Evolutionary conservation across 1,140 invertebrate genomes (phyloP).

Genomic region (Tetragonula clypearis): DNA sequence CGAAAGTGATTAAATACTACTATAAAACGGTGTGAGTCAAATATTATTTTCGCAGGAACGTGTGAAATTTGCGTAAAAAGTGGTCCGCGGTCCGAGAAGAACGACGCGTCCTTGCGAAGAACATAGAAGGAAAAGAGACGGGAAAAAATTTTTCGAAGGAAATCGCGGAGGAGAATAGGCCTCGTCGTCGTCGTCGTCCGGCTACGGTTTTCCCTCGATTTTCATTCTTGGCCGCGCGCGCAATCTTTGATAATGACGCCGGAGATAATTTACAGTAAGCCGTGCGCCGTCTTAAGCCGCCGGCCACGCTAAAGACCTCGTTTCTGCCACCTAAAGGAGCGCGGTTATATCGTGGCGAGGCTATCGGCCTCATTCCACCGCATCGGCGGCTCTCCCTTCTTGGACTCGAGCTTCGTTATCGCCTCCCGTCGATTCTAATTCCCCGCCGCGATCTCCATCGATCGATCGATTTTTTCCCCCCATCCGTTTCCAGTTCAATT

Average conservation of each 20-base stretch:
- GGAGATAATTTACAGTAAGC: conserved; percentile 57
- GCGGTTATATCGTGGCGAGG: conserved; percentile 61
- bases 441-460: not conserved
- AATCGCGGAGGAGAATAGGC: not conserved
- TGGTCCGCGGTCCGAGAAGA: not conserved
- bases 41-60: too few species aligned
- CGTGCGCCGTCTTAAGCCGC: conserved; percentile 56
- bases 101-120: not conserved
- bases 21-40: too few species aligned
- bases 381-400: conserved; percentile 24
- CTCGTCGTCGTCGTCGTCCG: not conserved
- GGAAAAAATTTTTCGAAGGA: not conserved
- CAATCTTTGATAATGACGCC: conserved; percentile 49
- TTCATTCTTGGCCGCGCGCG: conserved; percentile 34
- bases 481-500: not conserved
- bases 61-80: too few species aligned
- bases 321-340: conserved; percentile 69
- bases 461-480: not conserved
- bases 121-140: too few species aligned
- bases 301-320: conserved; percentile 60
- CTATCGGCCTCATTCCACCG: conserved; percentile 66
- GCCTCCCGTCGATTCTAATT: conserved; percentile 14
- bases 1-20: too few species aligned
- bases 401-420: conserved; percentile 38
- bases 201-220: conserved; percentile 28